phyloP scores from a whole-genome alignment of 37 sponge, comb jelly and placozoan species.

The Eunapius fragilis region DNA sequence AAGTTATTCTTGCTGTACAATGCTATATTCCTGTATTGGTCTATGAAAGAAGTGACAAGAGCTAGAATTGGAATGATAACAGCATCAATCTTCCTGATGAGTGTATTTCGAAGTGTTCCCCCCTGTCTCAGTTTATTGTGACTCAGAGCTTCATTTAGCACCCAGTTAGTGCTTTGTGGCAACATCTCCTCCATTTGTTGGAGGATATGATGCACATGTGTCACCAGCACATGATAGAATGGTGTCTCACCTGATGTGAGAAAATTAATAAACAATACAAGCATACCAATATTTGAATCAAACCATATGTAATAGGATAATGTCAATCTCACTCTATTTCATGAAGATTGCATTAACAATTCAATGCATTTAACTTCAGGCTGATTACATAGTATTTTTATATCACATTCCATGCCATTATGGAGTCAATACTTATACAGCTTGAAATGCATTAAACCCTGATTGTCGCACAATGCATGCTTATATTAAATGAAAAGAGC shows the following conservation, averaged over 20 bases:
- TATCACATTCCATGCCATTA: no score
- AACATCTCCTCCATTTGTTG: slow-evolving; percentile 45
- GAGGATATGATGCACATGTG: slow-evolving; percentile 30
- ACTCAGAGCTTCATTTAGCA: slow-evolving; percentile 56
- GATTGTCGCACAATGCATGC: no score
- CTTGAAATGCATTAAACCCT: no score
- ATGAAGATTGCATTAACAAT: no score
- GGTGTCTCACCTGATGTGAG: slow-evolving; percentile 15
- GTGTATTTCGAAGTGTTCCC: slow-evolving; percentile 67
- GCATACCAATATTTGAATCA: no score
- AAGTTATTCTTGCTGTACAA: background rate
- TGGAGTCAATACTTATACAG: no score
- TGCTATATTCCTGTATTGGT: slow-evolving; percentile 60
- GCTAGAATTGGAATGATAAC: slow-evolving; percentile 60
- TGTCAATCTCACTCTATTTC: no score
- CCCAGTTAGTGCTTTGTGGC: slow-evolving; percentile 43
- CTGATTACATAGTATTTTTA: no score
- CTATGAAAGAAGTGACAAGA: slow-evolving; percentile 54
- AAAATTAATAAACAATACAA: no score
- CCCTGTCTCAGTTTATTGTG: slow-evolving; percentile 56
- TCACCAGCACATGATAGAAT: slow-evolving; percentile 64
- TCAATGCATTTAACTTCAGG: no score
- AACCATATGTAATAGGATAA: no score
- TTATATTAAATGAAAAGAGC: no score
- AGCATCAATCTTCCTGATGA: slow-evolving; percentile 60